These are phyloP conservation scores for Chlorodrepanis virens DNA, from an alignment of 2,113 vertebrate species.

Conservation along the genomic window DNA sequence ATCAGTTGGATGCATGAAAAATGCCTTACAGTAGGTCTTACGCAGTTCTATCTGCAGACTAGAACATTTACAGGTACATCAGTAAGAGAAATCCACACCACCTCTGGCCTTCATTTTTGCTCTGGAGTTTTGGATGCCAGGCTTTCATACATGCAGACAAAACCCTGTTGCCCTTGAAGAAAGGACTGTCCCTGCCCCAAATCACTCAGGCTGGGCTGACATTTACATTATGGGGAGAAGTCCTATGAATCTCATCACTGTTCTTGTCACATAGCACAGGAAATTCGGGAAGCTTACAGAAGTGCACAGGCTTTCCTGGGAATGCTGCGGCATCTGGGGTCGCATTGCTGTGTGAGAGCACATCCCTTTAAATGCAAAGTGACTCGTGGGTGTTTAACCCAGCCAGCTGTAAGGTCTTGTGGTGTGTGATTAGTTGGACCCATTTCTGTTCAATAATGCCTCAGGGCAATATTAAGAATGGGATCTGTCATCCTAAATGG, in stretches of 20 bases:
- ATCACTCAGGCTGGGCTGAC: background rate
- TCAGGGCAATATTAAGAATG: background rate
- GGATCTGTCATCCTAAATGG: background rate
- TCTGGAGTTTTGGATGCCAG: background rate
- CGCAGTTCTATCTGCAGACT: background rate
- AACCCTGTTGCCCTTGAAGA: background rate
- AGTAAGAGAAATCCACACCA: background rate
- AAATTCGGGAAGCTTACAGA: background rate
- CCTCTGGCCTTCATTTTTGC: background rate
- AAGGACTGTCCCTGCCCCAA: background rate
- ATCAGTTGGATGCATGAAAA: conserved; percentile 3
- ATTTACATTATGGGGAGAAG: background rate
- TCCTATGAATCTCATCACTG: background rate
- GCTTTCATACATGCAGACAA: background rate
- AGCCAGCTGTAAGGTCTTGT: background rate
- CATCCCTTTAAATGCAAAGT: background rate
- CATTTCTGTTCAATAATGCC: background rate
- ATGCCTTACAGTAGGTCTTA: background rate
- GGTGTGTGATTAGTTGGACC: background rate
- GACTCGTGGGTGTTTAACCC: background rate
- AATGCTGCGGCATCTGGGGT: background rate
- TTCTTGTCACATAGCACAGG: background rate
- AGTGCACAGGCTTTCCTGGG: background rate
- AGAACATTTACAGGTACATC: background rate
- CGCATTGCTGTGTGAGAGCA: background rate